Evolutionary conservation across 2,113 vertebrate species (phyloP).

Genomic region (Pomatostomus ruficeps): DNA sequence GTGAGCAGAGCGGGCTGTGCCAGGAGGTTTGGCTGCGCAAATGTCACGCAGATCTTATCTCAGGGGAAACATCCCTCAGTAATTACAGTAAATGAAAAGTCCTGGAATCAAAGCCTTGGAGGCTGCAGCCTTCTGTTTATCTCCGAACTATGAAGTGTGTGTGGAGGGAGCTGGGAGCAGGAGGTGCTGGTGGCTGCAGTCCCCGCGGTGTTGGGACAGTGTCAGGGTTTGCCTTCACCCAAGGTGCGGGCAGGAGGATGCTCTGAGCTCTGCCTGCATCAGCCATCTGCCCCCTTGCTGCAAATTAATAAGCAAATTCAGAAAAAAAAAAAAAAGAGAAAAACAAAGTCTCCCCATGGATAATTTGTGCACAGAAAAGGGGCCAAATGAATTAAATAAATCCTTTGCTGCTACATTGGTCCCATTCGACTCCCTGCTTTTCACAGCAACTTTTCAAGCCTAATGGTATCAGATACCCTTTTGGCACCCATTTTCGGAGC

Average conservation of each 20-base stretch:
- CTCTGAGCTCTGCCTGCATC: neutral
- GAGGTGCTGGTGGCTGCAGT: neutral
- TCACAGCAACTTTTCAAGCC: neutral
- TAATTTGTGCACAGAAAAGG: neutral
- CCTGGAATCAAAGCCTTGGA: neutral
- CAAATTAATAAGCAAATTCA: neutral
- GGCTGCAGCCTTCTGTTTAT: neutral
- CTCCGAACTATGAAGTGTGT: neutral
- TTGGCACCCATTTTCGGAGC: conserved; percentile 35
- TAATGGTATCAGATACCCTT: conserved; percentile 42
- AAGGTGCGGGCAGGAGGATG: neutral
- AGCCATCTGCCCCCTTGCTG: neutral
- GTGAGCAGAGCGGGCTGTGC: neutral
- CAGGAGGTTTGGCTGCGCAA: neutral
- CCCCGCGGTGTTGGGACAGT: accelerated
- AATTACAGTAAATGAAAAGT: neutral
- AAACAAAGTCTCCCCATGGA: neutral
- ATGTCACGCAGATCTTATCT: neutral
- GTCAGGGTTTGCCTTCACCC: neutral
- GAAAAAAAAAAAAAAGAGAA: neutral
- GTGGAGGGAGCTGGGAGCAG: neutral
- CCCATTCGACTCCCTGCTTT: neutral
- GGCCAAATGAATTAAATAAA: neutral
- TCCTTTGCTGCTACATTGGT: neutral
- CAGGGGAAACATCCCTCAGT: neutral